Base-by-base conservation (phyloP, 2,888 invertebrate genomes). In the Endotricha flammealis region DNA sequence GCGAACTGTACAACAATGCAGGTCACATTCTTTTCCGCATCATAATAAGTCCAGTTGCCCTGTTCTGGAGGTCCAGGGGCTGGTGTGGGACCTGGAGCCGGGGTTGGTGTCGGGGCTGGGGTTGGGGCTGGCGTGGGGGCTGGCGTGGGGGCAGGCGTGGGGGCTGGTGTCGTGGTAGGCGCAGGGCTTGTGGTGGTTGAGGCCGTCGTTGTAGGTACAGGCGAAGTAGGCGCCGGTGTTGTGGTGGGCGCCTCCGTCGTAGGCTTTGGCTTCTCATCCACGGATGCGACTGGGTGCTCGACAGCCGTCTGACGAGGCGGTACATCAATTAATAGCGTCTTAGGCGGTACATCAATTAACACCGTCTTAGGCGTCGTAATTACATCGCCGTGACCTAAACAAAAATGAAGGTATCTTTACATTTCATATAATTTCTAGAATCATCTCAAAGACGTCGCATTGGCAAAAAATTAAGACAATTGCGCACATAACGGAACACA, bases 1-100 rank as follows among this genome's bases (percentile, higher is more conserved):
- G 92, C 91, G 82, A 93, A 90, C 68, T 90, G 81, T 4, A 91
- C 68, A 31, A 92, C 59, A 13, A 94, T 88, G 57, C 94, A 94
- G 4, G 90, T 89, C 0, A 79, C 61, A 53, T 90, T 90, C 16
- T 20, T 48, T 16, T 44, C 56, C 7, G 44, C 35, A 25, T 83
- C 72, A 0, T 50, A 47, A 39, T 42, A 71, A 0, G 38, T 27
- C 83, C 83, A 85, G 5, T 43, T 59, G 29, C 79, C 79, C 42
- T 67, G 68, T 6, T 68, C 58, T 1, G 83, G 76, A 0, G 73
- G 43, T 53, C 46, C 41, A n/a, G 81, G 42, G 28, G 81, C 22
- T 41, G 79, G 27, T 36, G 78, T 40, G 1, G 64, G 45, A 0
- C 61, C 39, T 0, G 89, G 12, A 65, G 89, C 23, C 60, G 90